Evolutionary conservation across 2,888 invertebrate species (phyloP), one percentile per base, ranked within the genome.

Genomic region (Odontocerum albicorne): DNA sequence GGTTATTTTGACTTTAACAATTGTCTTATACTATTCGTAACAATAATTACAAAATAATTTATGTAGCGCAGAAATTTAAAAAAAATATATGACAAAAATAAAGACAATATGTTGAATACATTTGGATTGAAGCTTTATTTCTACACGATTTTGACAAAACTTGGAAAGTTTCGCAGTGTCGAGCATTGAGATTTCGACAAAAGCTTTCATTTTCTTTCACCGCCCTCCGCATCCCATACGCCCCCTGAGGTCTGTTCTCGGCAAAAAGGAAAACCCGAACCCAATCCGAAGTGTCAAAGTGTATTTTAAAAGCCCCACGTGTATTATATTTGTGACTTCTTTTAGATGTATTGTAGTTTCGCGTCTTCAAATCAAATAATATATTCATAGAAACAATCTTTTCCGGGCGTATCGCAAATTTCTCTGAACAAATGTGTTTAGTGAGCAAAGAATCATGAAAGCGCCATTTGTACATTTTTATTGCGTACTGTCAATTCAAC

Each of bases 261-360:
- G 46, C 52, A 40, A 55, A 57, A 57, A 39, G 46, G 50, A 51
- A 56, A 55, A 42, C 35, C 44, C 53, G 49, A 59, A 60, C 60
- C 54, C 57, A 57, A 57, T 60, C 60, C 51, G 39, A 55, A 60
- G 55, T 60, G 60, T 60, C 60, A 60, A 60, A 60, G 60, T 60
- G 42, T 57, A 60, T 60, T 60, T 60, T 57, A 57, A 57, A 60
- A 60, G 60, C 46, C 60, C 55, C 60, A 21, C 40, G 60, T 49
- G 60, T 54, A 54, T 55, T 57, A 57, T 55, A 55, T 56, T 59
- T 49, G 38, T 27, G 50, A 47, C 50, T 42, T 54, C 43, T 54
- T 35, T 19, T 32, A 54, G 43, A 49, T 54, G 39, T 47, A 43
- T 49, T 49, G 49, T 49, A 39, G 17, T 38, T 49, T 22, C 31